Conservation (phyloP, 2,113 vertebrate species). For the Lepus timidus region DNA sequence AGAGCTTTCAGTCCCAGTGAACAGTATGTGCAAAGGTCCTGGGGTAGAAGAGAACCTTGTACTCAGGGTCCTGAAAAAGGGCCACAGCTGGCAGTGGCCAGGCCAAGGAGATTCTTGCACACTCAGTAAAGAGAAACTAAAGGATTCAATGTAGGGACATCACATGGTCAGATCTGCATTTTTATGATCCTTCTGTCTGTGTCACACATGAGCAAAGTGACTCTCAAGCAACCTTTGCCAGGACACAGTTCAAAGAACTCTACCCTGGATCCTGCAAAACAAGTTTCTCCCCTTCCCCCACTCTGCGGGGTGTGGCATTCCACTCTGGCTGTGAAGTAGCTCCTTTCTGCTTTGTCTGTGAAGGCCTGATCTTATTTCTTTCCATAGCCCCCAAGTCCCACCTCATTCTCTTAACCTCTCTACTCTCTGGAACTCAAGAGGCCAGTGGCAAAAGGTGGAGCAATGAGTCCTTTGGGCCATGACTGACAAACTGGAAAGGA, state of each 20-base stretch:
- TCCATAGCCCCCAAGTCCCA: neutral
- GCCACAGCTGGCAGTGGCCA: neutral
- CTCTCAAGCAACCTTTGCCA: slow-evolving; percentile 36
- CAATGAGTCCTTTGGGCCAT: neutral
- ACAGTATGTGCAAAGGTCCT: neutral
- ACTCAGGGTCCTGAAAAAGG: neutral
- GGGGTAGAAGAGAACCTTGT: neutral
- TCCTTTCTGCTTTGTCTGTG: slow-evolving; percentile 19
- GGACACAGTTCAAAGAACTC: slow-evolving; percentile 67
- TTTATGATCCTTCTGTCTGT: neutral
- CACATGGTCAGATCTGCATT: neutral
- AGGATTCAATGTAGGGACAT: neutral
- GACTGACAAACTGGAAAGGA: neutral
- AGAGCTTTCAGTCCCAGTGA: neutral
- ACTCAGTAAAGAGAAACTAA: neutral
- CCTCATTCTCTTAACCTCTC: neutral
- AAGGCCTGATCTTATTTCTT: slow-evolving; percentile 26
- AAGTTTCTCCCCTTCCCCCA: neutral
- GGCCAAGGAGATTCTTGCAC: too few species aligned
- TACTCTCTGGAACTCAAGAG: neutral
- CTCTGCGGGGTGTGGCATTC: neutral
- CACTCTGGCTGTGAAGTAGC: neutral
- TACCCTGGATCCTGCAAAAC: slow-evolving; percentile 70
- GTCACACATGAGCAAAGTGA: neutral
- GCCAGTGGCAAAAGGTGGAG: neutral